Evolutionary conservation across 2,888 invertebrate species (phyloP), one percentile per base, ranked within the genome.

Genomic region (Drosophila limbata): DNA sequence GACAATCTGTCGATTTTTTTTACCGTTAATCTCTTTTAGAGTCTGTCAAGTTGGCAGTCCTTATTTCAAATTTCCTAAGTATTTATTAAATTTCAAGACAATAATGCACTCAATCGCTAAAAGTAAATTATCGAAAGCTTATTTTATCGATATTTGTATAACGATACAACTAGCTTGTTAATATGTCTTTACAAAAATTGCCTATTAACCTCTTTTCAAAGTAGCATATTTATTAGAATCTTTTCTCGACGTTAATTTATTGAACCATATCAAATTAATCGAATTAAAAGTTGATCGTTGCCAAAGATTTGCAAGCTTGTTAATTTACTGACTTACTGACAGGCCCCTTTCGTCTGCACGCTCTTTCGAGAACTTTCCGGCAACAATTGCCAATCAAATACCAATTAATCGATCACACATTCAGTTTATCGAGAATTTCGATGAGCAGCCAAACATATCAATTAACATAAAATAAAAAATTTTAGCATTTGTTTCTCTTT

Each of bases 391-490:
- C 40, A 37, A 50, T 33, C 17, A 50, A 50, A 19, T 50, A 51
- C n/a, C 45, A 56, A 47, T 47, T 47, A 25, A 47, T 57, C 57
- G 57, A 57, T 45, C 45, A 21, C 15, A 56, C 21, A 33, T 4
- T 31, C 11, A 11, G 33, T 39, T 47, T 57, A 47, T 25, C 25
- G 45, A 37, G 45, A 17, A 56, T 56, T 45, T 56, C 35, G 45
- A 45, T 45, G 45, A 13, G 42, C 65, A 60, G 73, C 13, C 62
- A 68, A 68, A 63, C 57, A 57, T 51, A 60, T 47, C 35, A 73
- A 73, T 62, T 62, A 47, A 17, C 39, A 39, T 33, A 51, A 17
- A 44, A 40, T 35, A 39, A 15, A 17, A 15, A 15, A 2, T 37
- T 35, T 37, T 37, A 47, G n/a, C 42, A 33, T 42, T 42, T 33